phyloP scores from a whole-genome alignment of 2,797 vertebrate genomes.

The Enteromius radiatus region DNA sequence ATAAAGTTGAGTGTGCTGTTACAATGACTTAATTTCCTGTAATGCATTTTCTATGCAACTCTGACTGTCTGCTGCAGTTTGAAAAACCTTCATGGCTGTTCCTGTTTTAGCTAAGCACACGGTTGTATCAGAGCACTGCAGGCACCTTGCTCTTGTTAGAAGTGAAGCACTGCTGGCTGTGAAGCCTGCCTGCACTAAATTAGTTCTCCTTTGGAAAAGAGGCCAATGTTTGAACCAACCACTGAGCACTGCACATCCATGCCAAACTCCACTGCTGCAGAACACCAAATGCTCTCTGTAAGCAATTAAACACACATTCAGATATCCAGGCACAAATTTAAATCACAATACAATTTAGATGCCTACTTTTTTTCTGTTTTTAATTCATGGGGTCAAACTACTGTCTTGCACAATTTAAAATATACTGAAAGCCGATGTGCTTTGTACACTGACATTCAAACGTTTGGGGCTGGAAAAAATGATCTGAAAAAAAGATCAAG shows the following conservation, averaged over 20 bases:
- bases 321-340: constrained; percentile 13
- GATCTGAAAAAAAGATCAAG: neutral
- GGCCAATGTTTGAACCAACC: constrained; percentile 54
- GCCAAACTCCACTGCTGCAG: constrained; percentile 47
- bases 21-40: neutral
- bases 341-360: constrained; percentile 1
- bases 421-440: neutral
- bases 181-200: constrained; percentile 56
- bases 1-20: neutral
- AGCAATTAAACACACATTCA: constrained; percentile 52
- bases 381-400: neutral
- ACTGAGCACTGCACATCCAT: constrained; percentile 33
- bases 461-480: neutral
- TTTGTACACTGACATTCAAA: neutral
- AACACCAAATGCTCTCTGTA: constrained; percentile 47
- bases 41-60: constrained; percentile 17
- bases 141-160: constrained; percentile 52
- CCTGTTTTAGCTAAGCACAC: constrained; percentile 61
- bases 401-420: neutral
- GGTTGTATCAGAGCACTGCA: constrained; percentile 50
- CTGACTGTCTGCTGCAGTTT: constrained; percentile 14
- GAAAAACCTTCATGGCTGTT: constrained; percentile 62
- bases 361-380: neutral
- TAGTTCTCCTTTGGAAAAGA: constrained; percentile 58
- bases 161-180: constrained; percentile 54